These are phyloP conservation scores for Lanius ludovicianus DNA, from an alignment of 2,113 vertebrate species.

Conservation along the genomic window DNA sequence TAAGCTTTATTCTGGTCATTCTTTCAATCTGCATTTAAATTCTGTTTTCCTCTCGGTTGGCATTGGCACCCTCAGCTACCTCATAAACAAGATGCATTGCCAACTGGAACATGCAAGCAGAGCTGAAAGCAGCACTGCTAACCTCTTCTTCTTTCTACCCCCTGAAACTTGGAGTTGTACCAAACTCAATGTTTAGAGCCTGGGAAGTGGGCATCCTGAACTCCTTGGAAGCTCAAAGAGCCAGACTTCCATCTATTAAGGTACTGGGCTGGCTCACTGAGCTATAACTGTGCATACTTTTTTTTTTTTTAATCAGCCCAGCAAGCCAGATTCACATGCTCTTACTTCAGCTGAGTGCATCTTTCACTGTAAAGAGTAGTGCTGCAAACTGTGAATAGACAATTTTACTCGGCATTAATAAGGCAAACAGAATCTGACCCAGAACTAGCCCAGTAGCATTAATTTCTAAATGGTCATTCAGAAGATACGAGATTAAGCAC, in stretches of 20 bases:
- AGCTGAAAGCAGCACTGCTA: background rate
- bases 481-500: background rate
- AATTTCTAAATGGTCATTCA: background rate
- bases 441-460: background rate
- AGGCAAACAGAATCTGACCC: background rate
- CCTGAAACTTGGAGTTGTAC: constrained; percentile 19
- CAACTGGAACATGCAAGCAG: background rate
- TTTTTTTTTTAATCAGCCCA: background rate
- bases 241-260: background rate
- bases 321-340: background rate
- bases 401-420: background rate
- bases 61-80: background rate
- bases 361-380: background rate
- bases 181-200: background rate
- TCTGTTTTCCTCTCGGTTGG: background rate
- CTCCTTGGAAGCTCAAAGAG: background rate
- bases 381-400: background rate
- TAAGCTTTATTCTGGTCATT: constrained; percentile 27
- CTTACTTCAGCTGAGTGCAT: background rate
- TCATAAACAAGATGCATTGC: constrained; percentile 24
- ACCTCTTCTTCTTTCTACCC: background rate
- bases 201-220: constrained; percentile 1
- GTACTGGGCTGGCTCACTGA: background rate
- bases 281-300: background rate
- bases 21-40: constrained; percentile 33